phyloP scores from a whole-genome alignment of 2,113 vertebrate genomes.

The Plotosus lineatus region DNA sequence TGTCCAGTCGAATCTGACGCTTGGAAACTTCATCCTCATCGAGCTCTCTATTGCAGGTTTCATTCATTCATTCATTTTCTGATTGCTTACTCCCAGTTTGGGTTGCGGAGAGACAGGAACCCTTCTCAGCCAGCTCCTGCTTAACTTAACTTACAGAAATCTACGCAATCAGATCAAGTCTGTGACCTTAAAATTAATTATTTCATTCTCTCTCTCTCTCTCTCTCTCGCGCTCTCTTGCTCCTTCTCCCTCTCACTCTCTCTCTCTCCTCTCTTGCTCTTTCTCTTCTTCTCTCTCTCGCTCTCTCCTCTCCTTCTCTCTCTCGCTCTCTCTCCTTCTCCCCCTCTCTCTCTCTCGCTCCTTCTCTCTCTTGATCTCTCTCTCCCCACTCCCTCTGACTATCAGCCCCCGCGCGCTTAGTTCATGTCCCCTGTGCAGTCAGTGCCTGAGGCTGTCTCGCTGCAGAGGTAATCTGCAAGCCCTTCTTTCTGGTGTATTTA shows the following conservation, averaged over 20 bases:
- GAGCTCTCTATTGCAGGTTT: too few relatives aligned
- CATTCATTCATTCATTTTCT: too few relatives aligned
- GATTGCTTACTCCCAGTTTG: neutral
- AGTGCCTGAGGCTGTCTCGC: slow-evolving; percentile 50
- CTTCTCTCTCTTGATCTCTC: neutral
- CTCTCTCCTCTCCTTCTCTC: neutral
- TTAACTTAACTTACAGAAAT: slow-evolving; percentile 18
- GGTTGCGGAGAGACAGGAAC: too few relatives aligned
- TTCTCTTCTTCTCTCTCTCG: slow-evolving; percentile 7
- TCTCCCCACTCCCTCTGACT: slow-evolving; percentile 5
- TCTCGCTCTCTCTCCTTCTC: neutral
- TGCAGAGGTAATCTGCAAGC: slow-evolving; percentile 58
- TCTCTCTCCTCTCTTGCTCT: neutral
- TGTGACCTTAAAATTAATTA: neutral
- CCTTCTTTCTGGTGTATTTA: slow-evolving; percentile 49
- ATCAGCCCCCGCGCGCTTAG: slow-evolving; percentile 51
- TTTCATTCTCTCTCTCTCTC: neutral
- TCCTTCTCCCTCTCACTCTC: neutral
- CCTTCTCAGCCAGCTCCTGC: neutral
- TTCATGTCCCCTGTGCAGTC: slow-evolving; percentile 50
- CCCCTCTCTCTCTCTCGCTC: slow-evolving; percentile 15
- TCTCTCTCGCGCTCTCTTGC: neutral
- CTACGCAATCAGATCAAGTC: slow-evolving; percentile 18
- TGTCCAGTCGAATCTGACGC: too few relatives aligned
- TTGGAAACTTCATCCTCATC: too few relatives aligned